These are phyloP conservation scores for Tachysurus fulvidraco DNA, from an alignment of 2,113 vertebrate genomes.

Conservation along the genomic window DNA sequence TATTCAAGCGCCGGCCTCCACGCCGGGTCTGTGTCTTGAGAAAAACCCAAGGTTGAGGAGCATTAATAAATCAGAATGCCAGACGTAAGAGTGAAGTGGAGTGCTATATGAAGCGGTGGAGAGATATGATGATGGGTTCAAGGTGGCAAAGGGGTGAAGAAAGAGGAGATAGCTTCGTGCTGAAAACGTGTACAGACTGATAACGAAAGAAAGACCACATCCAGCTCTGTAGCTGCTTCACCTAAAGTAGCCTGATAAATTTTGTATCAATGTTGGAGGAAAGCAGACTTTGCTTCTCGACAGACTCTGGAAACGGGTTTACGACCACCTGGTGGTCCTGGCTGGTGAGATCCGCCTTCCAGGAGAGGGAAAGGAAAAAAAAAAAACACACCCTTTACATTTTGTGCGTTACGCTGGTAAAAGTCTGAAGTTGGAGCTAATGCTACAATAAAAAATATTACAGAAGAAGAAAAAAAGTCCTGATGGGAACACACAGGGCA, in stretches of 20 bases:
- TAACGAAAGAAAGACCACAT: constrained; percentile 63
- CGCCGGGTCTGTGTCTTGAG: constrained; percentile 55
- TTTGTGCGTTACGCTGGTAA: not conserved
- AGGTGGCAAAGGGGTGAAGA: constrained; percentile 29
- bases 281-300: constrained; percentile 67
- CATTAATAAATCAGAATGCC: constrained; percentile 57
- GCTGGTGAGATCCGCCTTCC: constrained; percentile 28
- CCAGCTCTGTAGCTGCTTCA: constrained; percentile 65
- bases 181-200: constrained; percentile 72
- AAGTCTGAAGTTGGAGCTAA: not conserved
- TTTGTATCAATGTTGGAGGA: constrained; percentile 72
- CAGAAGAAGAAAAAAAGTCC: not conserved
- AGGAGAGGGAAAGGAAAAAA: not conserved
- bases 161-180: constrained; percentile 49
- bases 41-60: constrained; percentile 45
- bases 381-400: not conserved
- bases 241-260: constrained; percentile 71
- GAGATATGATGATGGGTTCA: constrained; percentile 42
- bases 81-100: constrained; percentile 22
- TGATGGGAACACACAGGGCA: no score
- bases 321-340: constrained; percentile 56
- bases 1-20: not conserved
- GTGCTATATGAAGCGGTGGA: constrained; percentile 40
- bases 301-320: constrained; percentile 65
- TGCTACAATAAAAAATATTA: not conserved